Evolutionary conservation across 92 coral and sea anemone genomes (phyloP), one percentile per base, ranked within the genome.

Genomic region (Hydrozoanthus gracilis): DNA sequence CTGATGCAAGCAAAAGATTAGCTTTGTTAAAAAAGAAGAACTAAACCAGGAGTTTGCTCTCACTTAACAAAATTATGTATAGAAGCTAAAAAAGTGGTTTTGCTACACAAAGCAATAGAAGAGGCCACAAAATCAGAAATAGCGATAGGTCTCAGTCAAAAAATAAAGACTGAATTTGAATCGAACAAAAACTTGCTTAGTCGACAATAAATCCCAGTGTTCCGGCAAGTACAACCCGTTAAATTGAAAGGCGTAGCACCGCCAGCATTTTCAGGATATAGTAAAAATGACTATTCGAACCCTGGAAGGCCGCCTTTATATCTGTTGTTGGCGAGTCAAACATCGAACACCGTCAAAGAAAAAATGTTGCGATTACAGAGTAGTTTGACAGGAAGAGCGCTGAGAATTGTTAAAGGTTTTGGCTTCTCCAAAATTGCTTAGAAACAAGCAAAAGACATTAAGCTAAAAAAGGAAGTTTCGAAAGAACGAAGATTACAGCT

Each of bases 331-430:
- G 56, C 55, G 82, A 71, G 51, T 51, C 87, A 8, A 77, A 84
- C 62, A 88, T 91, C n/a, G n/a, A n/a, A n/a, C 62, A 71, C 92
- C 15, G 87, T 86, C 20, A 66, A 51, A 64, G 86, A 64, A 74
- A 89, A 88, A 61, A 89, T 78, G 91, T 87, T 84, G 48, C 73
- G 83, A 44, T 54, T 82, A n/a, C 87, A 90, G 61, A 92, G 62
- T 71, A 89, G 92, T 61, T 86, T 89, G 88, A 50, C 92, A 6
- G 90, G 85, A 75, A 92, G 86, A 54, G 90, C 94, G 52, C 83
- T 76, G 79, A 62, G 78, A 16, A 17, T 87, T 55, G 88, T 90
- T 0, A 86, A 88, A 64, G 91, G 84, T 89, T 76, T 88, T 35
- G 90, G 88, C 35, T 91, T 78, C 68, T 88, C 94, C 27, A 68